Percentiles rank a stretch among this genome's conserved stretches.
Conservation (phyloP, 1,140 invertebrate species). For the Drosophila nebulosa region DNA sequence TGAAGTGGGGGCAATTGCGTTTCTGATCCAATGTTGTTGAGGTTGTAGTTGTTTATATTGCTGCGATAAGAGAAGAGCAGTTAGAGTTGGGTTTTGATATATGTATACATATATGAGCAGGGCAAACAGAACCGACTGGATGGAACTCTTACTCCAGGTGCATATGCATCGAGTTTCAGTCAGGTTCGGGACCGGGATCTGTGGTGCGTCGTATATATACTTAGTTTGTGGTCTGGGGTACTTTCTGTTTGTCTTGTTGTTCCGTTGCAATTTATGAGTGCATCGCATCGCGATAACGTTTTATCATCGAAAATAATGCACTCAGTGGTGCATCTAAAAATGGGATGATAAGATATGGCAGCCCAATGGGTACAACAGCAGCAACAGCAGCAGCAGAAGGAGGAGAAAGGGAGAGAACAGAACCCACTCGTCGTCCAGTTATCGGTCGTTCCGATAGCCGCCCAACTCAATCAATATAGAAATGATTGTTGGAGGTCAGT, state of each 20-base stretch:
- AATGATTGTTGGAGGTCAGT: conserved; percentile 79
- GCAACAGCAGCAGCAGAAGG: conserved; percentile 19
- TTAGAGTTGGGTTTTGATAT: conserved; percentile 19
- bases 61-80: conserved; percentile 50
- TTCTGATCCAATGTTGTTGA: conserved; percentile 47
- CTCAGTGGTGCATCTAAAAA: conserved; percentile 59
- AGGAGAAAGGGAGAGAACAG: not conserved
- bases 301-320: conserved; percentile 60
- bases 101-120: conserved; percentile 23
- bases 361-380: not conserved
- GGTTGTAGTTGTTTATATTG: conserved; percentile 41
- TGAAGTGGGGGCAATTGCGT: conserved; percentile 36
- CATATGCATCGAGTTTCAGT: conserved; percentile 33
- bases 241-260: conserved; percentile 67
- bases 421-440: conserved; percentile 7
- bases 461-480: conserved; percentile 66
- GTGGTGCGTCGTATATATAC: no score
- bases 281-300: conserved; percentile 45
- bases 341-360: conserved; percentile 57
- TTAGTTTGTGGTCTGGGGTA: conserved; percentile 50
- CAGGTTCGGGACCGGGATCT: conserved; percentile 27
- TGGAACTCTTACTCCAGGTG: conserved; percentile 1
- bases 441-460: conserved; percentile 47
- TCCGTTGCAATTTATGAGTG: conserved; percentile 77
- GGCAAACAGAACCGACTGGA: conserved; percentile 39